Evolutionary conservation across 2,113 vertebrate genomes (phyloP), one percentile per base, ranked within the genome.

Genomic region (Cygnus atratus): DNA sequence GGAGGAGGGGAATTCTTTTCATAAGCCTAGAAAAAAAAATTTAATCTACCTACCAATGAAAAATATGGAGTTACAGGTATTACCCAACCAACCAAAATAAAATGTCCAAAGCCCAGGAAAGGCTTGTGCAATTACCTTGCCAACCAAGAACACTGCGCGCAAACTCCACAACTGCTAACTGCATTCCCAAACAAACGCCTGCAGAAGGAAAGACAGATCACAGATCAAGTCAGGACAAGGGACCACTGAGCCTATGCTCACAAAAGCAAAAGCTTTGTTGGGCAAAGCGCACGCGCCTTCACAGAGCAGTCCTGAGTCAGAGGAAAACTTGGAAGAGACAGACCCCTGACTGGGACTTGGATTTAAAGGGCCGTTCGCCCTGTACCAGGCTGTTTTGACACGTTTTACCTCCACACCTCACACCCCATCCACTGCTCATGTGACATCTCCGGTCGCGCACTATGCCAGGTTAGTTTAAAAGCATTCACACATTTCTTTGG

Each of bases 141-240:
- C 99, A 99, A 22, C 97, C 98, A 11, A 99, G 98, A 33, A 98
- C 94, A 35, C 97, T 98, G 93, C 99, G 98, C 59, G 99, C 99
- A 96, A 99, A 99, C 82, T 99, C 99, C 72, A 99, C 99, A 21
- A 99, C 99, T 4, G 99, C 99, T 77, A 99, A 25, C 98, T 99
- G 99, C 99, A 99, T 99, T 77, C 99, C 99, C 66, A 99, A 87
- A 96, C 99, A 99, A 76, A 99, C 99, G n/a, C 99, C 99, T 99
- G 97, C 9, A 79, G 96, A 50, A 65, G 59, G 46, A 41, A 92
- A 71, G 85, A 50, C 78, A 88, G 28, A 81, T 59, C 76, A 44
- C 0, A 6, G 33, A 48, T 29, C 79, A 80, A 10, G 31, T 11
- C 62, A 82, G 82, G 78, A 52, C 71, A 83, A 10, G 71, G 71